Conservation (phyloP, 2,888 invertebrate genomes). For the Cheilosia soror region DNA sequence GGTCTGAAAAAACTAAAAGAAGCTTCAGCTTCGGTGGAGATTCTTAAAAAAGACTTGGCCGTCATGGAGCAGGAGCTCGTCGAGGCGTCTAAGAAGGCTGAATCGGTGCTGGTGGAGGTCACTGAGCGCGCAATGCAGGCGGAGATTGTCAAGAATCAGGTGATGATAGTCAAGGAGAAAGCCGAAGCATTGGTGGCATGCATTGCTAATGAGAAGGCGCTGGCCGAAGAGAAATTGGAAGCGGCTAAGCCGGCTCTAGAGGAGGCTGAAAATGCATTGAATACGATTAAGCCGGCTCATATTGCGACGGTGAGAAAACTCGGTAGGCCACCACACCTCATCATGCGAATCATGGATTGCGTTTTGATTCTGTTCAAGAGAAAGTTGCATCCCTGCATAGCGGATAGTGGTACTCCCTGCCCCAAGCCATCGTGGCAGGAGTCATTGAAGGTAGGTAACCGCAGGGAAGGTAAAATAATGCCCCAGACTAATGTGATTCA, state of each 20-base stretch:
- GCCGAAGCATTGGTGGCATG: constrained; percentile 94
- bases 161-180: constrained; percentile 97
- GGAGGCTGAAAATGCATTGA: constrained; percentile 96
- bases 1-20: constrained; percentile 97
- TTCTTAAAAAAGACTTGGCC: constrained; percentile 95
- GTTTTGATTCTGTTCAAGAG: constrained; percentile 96
- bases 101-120: constrained; percentile 93
- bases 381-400: constrained; percentile 91
- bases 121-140: constrained; percentile 97
- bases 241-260: constrained; percentile 97
- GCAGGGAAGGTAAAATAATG: neutral
- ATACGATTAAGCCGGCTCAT: constrained; percentile 98
- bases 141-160: constrained; percentile 97
- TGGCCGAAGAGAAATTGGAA: constrained; percentile 96
- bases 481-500: neutral
- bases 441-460: constrained; percentile 90
- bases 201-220: constrained; percentile 94
- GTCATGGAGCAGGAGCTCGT: constrained; percentile 97
- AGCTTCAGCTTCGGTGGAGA: constrained; percentile 96
- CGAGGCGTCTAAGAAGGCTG: constrained; percentile 96
- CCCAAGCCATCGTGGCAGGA: constrained; percentile 98
- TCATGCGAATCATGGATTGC: constrained; percentile 99
- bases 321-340: constrained; percentile 97
- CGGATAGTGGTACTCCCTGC: constrained; percentile 91
- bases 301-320: constrained; percentile 97